Evolutionary conservation across 2,888 invertebrate species (phyloP).

Genomic region (Resseliella maxima): DNA sequence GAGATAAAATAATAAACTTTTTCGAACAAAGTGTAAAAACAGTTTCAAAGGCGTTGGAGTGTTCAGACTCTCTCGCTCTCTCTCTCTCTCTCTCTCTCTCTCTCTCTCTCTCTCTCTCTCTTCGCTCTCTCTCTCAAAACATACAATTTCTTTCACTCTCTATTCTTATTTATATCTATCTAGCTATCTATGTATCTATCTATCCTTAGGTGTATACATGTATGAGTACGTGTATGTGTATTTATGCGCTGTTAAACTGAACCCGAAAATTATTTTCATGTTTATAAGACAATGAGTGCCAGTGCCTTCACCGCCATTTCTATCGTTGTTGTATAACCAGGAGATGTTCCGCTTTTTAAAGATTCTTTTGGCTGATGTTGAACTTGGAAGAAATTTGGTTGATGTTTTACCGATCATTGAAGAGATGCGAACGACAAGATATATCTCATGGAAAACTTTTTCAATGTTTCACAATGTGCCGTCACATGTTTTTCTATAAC

Average conservation of each 20-base stretch:
- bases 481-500: slow-evolving; percentile 42
- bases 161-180: too few species aligned
- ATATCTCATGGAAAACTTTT: slow-evolving; percentile 43
- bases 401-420: slow-evolving; percentile 17
- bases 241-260: background rate
- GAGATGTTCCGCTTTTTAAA: background rate
- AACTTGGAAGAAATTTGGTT: slow-evolving; percentile 6
- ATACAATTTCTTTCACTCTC: too few species aligned
- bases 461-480: slow-evolving; percentile 51
- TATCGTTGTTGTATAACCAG: background rate
- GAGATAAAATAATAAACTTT: slow-evolving; percentile 53
- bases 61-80: background rate
- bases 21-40: slow-evolving; percentile 1
- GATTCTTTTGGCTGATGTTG: slow-evolving; percentile 15
- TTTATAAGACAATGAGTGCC: slow-evolving; percentile 1
- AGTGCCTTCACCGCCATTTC: background rate
- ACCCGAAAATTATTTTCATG: slow-evolving; percentile 31
- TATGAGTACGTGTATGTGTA: background rate
- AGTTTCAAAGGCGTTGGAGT: slow-evolving; percentile 45
- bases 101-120: background rate
- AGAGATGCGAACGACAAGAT: slow-evolving; percentile 13
- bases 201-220: background rate
- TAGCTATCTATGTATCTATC: too few species aligned
- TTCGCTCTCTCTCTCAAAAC: too few species aligned
- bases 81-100: slow-evolving; percentile 15